phyloP scores from a whole-genome alignment of 2,888 invertebrate species.

The Andrena fulva region DNA sequence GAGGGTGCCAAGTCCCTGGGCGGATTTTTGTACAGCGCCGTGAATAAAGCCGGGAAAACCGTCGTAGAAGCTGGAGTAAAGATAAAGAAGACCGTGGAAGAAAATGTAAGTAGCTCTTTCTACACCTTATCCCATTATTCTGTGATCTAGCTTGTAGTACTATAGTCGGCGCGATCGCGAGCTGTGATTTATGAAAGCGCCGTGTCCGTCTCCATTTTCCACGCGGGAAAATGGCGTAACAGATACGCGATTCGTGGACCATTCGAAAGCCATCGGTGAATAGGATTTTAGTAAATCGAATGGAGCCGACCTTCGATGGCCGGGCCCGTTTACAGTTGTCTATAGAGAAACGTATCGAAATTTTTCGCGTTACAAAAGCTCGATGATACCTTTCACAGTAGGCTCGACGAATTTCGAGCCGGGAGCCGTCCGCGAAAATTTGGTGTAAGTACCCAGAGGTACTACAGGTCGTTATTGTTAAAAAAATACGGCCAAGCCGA shows the following conservation, averaged over 20 bases:
- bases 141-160: background rate
- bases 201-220: too few species aligned
- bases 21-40: conserved; percentile 96
- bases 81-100: conserved; percentile 98
- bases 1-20: conserved; percentile 96
- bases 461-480: background rate
- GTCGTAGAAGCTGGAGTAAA: conserved; percentile 96
- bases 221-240: too few species aligned
- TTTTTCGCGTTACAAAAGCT: background rate
- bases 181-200: too few species aligned
- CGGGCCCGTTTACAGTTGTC: background rate
- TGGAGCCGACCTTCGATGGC: conserved; percentile 5
- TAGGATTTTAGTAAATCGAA: conserved; percentile 33
- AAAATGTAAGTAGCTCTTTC: conserved; percentile 90
- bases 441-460: background rate
- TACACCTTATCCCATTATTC: conserved; percentile 6
- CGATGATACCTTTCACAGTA: background rate
- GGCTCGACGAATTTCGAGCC: too few species aligned
- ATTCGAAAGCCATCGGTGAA: too few species aligned
- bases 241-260: too few species aligned
- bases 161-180: too few species aligned
- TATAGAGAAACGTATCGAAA: background rate
- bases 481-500: background rate
- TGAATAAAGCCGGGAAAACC: conserved; percentile 97
- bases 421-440: background rate